Percentiles rank a stretch among this genome's conserved stretches.
These are phyloP conservation scores for Polyodon spathula DNA, from an alignment of 2,113 vertebrate species.

Conservation along the genomic window DNA sequence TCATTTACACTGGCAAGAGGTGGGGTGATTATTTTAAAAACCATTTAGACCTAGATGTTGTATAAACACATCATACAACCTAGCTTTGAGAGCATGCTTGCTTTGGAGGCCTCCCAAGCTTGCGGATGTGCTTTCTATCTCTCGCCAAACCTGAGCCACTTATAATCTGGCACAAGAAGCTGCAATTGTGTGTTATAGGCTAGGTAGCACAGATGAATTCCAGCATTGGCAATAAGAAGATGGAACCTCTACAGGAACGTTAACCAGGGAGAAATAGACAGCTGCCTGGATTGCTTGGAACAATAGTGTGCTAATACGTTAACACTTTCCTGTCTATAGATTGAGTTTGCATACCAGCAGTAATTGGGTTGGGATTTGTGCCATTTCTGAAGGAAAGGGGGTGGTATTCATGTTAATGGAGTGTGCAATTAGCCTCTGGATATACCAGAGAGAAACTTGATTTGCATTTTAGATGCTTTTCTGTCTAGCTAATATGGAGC, in stretches of 20 bases:
- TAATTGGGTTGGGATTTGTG: slow-evolving; percentile 61
- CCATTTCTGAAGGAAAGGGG: slow-evolving; percentile 35
- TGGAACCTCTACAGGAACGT: slow-evolving; percentile 3
- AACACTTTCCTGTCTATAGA: slow-evolving; percentile 28
- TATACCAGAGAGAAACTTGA: slow-evolving; percentile 35
- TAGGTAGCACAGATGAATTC: slow-evolving; percentile 10
- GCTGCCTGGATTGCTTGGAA: slow-evolving; percentile 19
- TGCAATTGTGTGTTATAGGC: not conserved
- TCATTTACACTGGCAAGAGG: no score
- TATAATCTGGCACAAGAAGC: not conserved
- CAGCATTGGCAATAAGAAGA: not conserved
- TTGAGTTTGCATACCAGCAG: slow-evolving; percentile 34
- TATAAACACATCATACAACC: no score
- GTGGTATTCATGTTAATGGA: slow-evolving; percentile 57
- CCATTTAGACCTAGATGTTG: no score
- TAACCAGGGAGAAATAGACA: slow-evolving; percentile 20
- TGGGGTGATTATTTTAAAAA: no score
- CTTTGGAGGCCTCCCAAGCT: no score
- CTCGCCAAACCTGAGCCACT: not conserved
- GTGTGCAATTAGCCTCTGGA: slow-evolving; percentile 51
- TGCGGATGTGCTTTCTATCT: no score
- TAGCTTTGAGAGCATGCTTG: no score
- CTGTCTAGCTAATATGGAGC: not conserved
- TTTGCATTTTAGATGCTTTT: slow-evolving; percentile 34
- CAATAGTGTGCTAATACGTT: slow-evolving; percentile 26